These are phyloP conservation scores for Istiophorus platypterus DNA, from an alignment of 2,113 vertebrate genomes.

Conservation along the genomic window DNA sequence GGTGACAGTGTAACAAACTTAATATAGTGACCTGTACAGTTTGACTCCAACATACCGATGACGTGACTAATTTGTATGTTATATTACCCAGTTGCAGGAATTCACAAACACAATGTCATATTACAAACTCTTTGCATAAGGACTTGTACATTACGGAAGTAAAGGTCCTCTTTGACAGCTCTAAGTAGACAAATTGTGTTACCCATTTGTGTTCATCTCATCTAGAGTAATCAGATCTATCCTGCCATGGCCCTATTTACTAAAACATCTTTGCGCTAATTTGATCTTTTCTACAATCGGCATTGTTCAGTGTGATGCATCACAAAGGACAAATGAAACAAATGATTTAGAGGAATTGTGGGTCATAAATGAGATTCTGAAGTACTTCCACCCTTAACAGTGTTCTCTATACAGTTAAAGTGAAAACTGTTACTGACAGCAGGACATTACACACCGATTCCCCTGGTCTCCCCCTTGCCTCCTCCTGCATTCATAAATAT, in stretches of 20 bases:
- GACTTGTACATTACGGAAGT: not conserved
- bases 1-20: too few relatives aligned
- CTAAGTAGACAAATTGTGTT: conserved; percentile 37
- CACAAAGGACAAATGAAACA: conserved; percentile 49
- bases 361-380: conserved; percentile 72
- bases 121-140: not conserved
- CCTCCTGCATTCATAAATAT: conserved; percentile 81
- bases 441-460: conserved; percentile 83
- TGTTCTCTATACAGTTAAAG: conserved; percentile 75
- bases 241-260: conserved; percentile 11
- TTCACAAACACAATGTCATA: not conserved
- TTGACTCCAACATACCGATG: not conserved
- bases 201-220: conserved; percentile 45
- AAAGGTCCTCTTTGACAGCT: conserved; percentile 10
- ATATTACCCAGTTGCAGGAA: conserved; percentile 1
- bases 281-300: conserved; percentile 37
- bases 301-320: conserved; percentile 43
- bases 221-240: conserved; percentile 43
- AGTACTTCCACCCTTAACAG: conserved; percentile 61
- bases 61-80: not conserved
- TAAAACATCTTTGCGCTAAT: conserved; percentile 23
- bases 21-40: not conserved
- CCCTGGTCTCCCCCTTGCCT: conserved; percentile 67
- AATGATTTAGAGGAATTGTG: conserved; percentile 67
- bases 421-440: conserved; percentile 82